Base-by-base conservation (phyloP, 2,113 vertebrate species). In the Mystacornis crossleyi region DNA sequence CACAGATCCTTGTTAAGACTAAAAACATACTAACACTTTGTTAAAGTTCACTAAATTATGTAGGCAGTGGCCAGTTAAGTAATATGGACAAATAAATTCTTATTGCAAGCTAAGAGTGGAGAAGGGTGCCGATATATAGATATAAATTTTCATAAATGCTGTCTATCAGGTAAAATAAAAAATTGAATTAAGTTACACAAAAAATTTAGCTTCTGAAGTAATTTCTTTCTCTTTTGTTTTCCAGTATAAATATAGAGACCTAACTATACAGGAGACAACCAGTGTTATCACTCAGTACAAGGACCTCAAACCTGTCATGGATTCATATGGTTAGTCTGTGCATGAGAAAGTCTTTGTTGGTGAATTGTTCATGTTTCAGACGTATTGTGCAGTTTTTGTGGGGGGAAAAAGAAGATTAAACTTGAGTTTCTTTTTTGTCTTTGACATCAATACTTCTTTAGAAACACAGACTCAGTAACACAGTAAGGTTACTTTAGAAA, bases 161-260 rank as follows among this genome's bases (percentile, higher is more conserved):
- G 8, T 48, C 16, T 72, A 0, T 69, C 57, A 14, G 31, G 18
- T 79, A 57, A 91, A 95, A 74, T 36, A 57, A 50, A 81, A 55
- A 2, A 5, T 6, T 15, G 25, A 64, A 54, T 58, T 38, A 66
- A 82, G 24, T 60, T 17, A 50, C 11, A n/a, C 3, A 18, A 55
- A 45, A 82, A 73, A 47, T 23, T 21, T 20, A 29, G 3, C 19
- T 25, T 67, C 20, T 90, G 5, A 86, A 88, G 25, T 84, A 1
- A 84, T 89, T 70, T 78, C 9, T 83, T 72, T 88, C 43, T 89
- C 58, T 94, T 81, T 97, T 97, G 12, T 97, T 94, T 96, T 99
- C 97, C 98, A 99, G 99, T 99, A 99, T 96, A 99, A 99, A 95
- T 99, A 99, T 89, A 99, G 99, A 98, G 99, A 99, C 95, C 95